Base-by-base conservation (phyloP, 2,797 vertebrate species). In the Anolis apletophallus region DNA sequence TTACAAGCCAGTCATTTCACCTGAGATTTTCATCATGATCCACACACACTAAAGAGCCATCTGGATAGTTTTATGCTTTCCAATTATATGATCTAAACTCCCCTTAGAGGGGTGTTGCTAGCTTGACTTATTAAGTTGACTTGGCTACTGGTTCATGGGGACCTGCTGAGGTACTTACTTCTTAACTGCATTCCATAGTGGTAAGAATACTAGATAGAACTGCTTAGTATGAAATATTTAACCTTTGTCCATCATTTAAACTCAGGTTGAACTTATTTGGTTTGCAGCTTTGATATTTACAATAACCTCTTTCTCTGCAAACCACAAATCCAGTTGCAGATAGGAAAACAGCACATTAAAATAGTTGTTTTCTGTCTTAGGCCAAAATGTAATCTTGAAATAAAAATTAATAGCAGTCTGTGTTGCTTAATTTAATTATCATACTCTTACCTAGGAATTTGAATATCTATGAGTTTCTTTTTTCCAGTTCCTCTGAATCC, bases 31-130 rank as follows among this genome's bases (percentile, higher is more conserved):
- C 83, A 52, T 54, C 11, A 82, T 59, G 76, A 71, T 12, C 52
- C 61, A 73, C 81, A 77, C 55, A 71, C 16, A 68, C 71, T 80
- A 73, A 88, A 75, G 26, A 76, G n/a, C 76, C 83, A 83, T 78
- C 76, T 78, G 64, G 17, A 55, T 83, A 79, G 57, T 85, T 90
- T 87, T 83, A 78, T 82, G n/a, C 36, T 83, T 87, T 64, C 46
- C 61, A 13, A 34, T 50, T 87, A 83, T 61, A 72, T 78, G 40
- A 78, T 34, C 54, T 40, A 81, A 86, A 84, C 6, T 52, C 61
- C 55, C 29, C 75, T 46, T 86, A 69, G 81, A n/a, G 83, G 69
- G 72, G 71, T 57, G 52, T 89, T 88, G 36, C 52, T 77, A 59
- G 26, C 67, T 19, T 75, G 19, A 55, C 40, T 80, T 84, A 57